phyloP scores from a whole-genome alignment of 2,113 vertebrate genomes.

The Mandrillus leucophaeus region DNA sequence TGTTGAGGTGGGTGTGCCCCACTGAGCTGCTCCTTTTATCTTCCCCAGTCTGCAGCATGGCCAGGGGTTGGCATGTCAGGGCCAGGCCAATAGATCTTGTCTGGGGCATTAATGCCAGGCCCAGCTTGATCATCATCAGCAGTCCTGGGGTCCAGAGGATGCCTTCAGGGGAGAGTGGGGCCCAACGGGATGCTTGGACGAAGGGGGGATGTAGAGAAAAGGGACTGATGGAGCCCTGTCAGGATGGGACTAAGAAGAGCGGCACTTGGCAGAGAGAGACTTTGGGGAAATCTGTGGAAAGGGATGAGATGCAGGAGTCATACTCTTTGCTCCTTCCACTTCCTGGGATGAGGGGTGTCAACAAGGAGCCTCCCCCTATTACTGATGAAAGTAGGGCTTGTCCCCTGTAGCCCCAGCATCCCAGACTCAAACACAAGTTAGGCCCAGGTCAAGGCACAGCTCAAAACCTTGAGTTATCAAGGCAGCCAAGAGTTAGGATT shows the following conservation, averaged over 20 bases:
- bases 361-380: neutral
- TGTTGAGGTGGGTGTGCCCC: neutral
- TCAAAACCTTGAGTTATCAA: neutral
- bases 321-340: neutral
- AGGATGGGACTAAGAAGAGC: neutral
- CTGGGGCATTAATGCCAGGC: neutral
- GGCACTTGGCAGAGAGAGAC: neutral
- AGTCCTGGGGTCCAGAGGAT: neutral
- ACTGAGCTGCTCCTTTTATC: neutral
- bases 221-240: neutral
- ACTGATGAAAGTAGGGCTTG: neutral
- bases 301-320: neutral
- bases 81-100: neutral
- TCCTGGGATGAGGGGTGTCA: neutral
- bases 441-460: neutral
- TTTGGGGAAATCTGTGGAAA: neutral
- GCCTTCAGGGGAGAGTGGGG: neutral
- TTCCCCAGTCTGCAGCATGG: neutral
- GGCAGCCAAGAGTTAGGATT: neutral
- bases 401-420: neutral
- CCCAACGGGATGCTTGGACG: neutral
- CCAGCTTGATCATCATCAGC: neutral
- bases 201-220: neutral
- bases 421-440: neutral
- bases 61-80: neutral